phyloP scores from a whole-genome alignment of 2,797 vertebrate species.

The Monodelphis domestica region DNA sequence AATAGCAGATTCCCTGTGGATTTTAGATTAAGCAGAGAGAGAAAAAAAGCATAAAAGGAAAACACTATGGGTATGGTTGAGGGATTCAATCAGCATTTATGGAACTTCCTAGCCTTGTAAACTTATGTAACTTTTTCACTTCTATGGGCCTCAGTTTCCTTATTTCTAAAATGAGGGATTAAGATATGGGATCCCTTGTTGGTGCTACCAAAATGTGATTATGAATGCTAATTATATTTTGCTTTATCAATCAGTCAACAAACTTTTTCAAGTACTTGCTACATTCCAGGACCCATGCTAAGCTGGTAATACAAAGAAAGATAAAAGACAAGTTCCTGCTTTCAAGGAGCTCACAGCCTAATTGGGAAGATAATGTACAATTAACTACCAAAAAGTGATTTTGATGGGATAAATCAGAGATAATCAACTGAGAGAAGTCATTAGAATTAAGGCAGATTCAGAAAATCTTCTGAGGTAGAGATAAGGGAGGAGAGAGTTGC shows the following conservation, averaged over 20 bases:
- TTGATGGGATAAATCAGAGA: neutral
- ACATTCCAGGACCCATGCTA: neutral
- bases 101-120: neutral
- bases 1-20: constrained; percentile 34
- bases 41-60: neutral
- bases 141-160: neutral
- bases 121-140: neutral
- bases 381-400: neutral
- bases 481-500: neutral
- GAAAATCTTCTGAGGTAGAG: neutral
- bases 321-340: neutral
- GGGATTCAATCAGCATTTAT: neutral
- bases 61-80: neutral
- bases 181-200: neutral
- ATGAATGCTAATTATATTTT: neutral
- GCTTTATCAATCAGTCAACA: neutral
- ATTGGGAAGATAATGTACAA: neutral
- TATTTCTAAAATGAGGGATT: neutral
- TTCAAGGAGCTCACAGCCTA: neutral
- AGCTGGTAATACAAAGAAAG: neutral
- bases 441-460: neutral
- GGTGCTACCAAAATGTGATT: neutral
- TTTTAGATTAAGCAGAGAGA: neutral
- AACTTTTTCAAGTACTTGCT: neutral
- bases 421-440: neutral